Evolutionary conservation across 2,888 invertebrate genomes (phyloP).

Genomic region (Rapana venosa): DNA sequence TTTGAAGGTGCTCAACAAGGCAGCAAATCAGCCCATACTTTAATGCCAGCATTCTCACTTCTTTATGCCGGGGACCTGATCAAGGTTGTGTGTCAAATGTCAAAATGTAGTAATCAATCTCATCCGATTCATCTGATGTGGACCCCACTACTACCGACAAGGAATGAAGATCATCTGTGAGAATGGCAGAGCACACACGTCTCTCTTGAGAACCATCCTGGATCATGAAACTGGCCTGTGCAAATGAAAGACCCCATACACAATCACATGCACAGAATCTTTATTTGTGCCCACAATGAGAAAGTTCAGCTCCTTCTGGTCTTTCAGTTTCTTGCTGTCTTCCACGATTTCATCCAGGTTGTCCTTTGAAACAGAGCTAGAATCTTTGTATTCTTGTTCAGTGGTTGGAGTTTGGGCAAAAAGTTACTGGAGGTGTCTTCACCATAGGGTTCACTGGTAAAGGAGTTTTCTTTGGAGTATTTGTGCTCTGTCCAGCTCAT

Average conservation of each 20-base stretch:
- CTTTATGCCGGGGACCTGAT: constrained; percentile 84
- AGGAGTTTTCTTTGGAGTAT: constrained; percentile 57
- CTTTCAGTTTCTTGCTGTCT: constrained; percentile 75
- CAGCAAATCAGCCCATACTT: constrained; percentile 81
- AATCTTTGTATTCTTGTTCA: constrained; percentile 55
- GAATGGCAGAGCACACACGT: constrained; percentile 82
- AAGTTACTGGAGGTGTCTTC: constrained; percentile 78
- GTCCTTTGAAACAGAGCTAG: constrained; percentile 34
- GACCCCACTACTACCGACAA: constrained; percentile 82
- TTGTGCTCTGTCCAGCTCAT: constrained; percentile 85
- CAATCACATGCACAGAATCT: constrained; percentile 85
- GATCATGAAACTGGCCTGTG: constrained; percentile 69
- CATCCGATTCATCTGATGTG: constrained; percentile 71
- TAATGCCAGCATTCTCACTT: constrained; percentile 85
- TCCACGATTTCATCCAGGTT: constrained; percentile 72
- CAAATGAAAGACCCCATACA: constrained; percentile 91
- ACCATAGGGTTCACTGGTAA: constrained; percentile 68
- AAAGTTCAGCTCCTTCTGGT: constrained; percentile 83
- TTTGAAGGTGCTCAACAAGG: constrained; percentile 67
- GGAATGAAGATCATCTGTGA: constrained; percentile 85
- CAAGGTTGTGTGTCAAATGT: constrained; percentile 80
- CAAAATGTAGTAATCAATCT: constrained; percentile 39
- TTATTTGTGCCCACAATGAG: constrained; percentile 88
- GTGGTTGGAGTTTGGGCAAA: constrained; percentile 80
- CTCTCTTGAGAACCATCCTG: constrained; percentile 54